phyloP scores from a whole-genome alignment of 2,113 vertebrate genomes.

The Oncorhynchus tshawytscha region DNA sequence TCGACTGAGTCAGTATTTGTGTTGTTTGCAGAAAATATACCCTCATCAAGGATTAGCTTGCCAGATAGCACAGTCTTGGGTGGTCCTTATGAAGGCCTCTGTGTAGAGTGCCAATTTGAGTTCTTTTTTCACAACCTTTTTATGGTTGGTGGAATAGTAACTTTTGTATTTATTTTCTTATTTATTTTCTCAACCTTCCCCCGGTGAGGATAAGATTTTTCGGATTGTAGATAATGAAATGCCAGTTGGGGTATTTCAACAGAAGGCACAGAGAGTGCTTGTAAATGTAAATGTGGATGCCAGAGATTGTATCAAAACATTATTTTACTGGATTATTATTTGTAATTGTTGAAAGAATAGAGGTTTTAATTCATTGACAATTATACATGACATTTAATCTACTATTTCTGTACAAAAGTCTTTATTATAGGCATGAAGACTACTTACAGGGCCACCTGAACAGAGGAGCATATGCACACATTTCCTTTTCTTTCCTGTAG shows the following conservation, averaged over 20 bases:
- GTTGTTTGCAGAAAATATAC: background rate
- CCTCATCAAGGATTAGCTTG: conserved; percentile 16
- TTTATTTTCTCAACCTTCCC: conserved; percentile 66
- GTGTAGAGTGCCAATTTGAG: conserved; percentile 14
- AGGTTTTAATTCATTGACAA: background rate
- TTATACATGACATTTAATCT: conserved; percentile 11
- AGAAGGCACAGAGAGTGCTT: conserved; percentile 12
- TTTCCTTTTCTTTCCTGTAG: background rate
- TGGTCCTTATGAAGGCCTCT: conserved; percentile 7
- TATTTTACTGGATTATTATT: conserved; percentile 38
- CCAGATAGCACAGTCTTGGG: background rate
- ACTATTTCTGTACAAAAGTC: conserved; percentile 9
- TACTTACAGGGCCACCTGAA: background rate
- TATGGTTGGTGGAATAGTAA: conserved; percentile 16
- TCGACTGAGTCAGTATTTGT: background rate
- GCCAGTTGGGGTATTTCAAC: conserved; percentile 16
- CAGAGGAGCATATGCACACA: background rate
- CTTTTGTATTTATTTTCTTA: conserved; percentile 68
- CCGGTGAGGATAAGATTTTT: conserved; percentile 28
- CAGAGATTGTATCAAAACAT: conserved; percentile 28
- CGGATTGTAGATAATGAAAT: conserved; percentile 35
- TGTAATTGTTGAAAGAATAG: conserved; percentile 18
- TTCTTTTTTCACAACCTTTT: conserved; percentile 7
- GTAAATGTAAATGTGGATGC: conserved; percentile 29
- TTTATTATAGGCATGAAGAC: conserved; percentile 3